phyloP scores from a whole-genome alignment of 2,113 vertebrate species.

The Sorex fumeus region DNA sequence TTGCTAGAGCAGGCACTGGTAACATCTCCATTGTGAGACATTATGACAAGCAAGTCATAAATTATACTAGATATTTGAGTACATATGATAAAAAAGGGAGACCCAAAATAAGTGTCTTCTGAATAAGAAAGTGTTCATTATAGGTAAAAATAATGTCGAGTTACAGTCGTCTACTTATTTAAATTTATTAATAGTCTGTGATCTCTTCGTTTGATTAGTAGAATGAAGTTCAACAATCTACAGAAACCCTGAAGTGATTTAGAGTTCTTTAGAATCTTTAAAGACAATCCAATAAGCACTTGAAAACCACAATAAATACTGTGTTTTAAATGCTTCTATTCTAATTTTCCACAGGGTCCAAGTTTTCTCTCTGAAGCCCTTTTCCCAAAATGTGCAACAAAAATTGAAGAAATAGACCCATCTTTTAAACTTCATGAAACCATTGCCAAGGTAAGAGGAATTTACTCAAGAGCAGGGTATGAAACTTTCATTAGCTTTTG shows the following conservation, averaged over 20 bases:
- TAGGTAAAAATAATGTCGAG: not conserved
- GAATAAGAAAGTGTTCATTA: not conserved
- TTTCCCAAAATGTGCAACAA: constrained; percentile 87
- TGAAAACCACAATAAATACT: constrained; percentile 77
- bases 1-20: no score
- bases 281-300: constrained; percentile 79
- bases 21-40: no score
- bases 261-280: constrained; percentile 79
- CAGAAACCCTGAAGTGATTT: constrained; percentile 77
- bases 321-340: constrained; percentile 77
- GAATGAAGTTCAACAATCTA: constrained; percentile 59
- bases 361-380: constrained; percentile 93
- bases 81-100: not conserved
- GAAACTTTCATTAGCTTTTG: not conserved
- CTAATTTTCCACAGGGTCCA: constrained; percentile 88
- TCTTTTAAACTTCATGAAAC: constrained; percentile 94
- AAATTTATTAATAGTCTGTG: not conserved
- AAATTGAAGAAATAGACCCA: constrained; percentile 91
- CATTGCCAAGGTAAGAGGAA: constrained; percentile 93
- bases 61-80: not conserved
- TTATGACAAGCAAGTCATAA: no score
- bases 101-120: not conserved
- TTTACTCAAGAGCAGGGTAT: not conserved
- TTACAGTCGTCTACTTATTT: not conserved
- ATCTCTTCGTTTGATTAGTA: constrained; percentile 77